Base-by-base conservation (phyloP, 2,113 vertebrate species). In the Cathartes aura region DNA sequence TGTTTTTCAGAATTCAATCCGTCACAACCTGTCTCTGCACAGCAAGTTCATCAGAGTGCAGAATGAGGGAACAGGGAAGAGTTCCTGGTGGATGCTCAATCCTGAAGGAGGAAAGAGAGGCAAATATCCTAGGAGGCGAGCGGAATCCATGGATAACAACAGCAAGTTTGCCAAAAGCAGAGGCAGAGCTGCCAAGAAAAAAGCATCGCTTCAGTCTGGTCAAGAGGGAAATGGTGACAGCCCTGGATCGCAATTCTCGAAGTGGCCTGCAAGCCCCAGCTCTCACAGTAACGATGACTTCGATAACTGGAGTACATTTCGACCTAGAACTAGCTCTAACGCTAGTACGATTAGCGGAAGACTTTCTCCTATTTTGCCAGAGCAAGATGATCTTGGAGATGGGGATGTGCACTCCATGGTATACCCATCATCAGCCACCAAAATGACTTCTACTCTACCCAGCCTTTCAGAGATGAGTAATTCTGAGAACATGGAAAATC, bases 11-110 rank as follows among this genome's bases (percentile, higher is more conserved):
- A 99, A 99, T 97, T 99, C 99, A 72, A 99, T 99, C 90, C 98
- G 99, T 84, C 99, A 99, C 97, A 99, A 99, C 97, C 96, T 99
- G 97, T 99, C 99, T 34, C 98, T 99, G 92, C 99, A 99, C 96
- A 99, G 99, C 98, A 99, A 99, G 95, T 99, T 99, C 88, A 97
- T 99, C 48, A 98, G 99, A 9, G 99, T 99, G 81, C 99, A 99
- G 98, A 99, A 99, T 75, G 99, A 99, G 96, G 99, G 99, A 60
- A 99, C 99, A 7, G 99, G 99, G 34, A 99, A 99, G 97, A 99
- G 99, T 98, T 99, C 99, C 29, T 99, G 99, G 99, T 99, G 99
- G 99, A 99, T 99, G 99, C 98, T 99, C 8, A 99, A 99, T 96
- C 99, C 99, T 1, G 99, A 99, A 96, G 99, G 99, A 14, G 99